Base-by-base conservation (phyloP, 2,113 vertebrate species). In the Phodopus roborovskii region DNA sequence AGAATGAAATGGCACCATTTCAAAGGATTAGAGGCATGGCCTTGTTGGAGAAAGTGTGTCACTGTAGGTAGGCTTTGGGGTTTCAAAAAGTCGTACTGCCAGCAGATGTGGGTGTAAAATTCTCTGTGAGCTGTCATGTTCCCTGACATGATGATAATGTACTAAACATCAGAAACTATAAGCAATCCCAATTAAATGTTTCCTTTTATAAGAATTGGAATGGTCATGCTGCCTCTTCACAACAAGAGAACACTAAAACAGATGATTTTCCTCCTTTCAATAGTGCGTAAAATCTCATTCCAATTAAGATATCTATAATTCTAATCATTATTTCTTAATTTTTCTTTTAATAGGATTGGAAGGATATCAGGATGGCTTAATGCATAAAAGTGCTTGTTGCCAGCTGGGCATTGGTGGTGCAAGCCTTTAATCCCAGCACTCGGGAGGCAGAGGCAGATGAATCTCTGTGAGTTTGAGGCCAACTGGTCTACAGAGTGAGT, bases 301-400 rank as follows among this genome's bases (percentile, higher is more conserved):
- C 62, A 26, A 81, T 60, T 88, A 94, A 94, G 85, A 13, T 86
- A 58, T 79, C 30, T 6, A 86, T 8, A 45, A 66, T 78, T 92
- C 90, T 13, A 4, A 92, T 0, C 45, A 20, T 36, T 36, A 16
- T 74, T 91, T 79, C 39, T 79, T 8, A 85, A 81, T 77, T 71
- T 82, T 91, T 45, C 58, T 84, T 97, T 58, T 71, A 66, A 79
- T 97, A 95, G 82, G 53, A 64, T 19, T 45, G 26, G 53, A 58
- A 33, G 36, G 3, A 58, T 36, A 82, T 39, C 20, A 8, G 20
- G 50, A 58, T 82, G 45, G 36, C 22, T n/a, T n/a, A n/a, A 10
- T 81, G 78, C 1, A n/a, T n/a, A n/a, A 22, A 9, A 17, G 33
- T 6, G 2, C 30, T 56, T 79, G 50, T 33, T 45, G 6, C 45